Conservation (phyloP, 2,797 vertebrate species). For the Enteromius treurensis region DNA sequence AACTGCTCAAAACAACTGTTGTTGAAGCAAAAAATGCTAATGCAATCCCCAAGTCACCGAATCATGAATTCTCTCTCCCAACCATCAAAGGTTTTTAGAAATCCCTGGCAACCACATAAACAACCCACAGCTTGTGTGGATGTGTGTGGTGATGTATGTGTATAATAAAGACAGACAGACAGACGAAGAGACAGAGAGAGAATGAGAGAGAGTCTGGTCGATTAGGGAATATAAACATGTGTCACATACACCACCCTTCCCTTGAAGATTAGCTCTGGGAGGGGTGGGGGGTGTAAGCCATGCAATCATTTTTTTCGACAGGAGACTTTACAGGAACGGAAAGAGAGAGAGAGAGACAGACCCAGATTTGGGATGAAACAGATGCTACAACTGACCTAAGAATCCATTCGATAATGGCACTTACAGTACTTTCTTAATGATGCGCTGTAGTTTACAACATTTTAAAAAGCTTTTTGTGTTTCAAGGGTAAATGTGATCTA, state of each 20-base stretch:
- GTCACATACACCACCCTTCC: constrained; percentile 35
- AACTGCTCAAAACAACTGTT: constrained; percentile 23
- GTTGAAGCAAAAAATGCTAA: constrained; percentile 15
- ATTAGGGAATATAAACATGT: constrained; percentile 40
- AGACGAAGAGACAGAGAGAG: not conserved
- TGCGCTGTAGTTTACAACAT: not conserved
- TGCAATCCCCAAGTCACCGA: constrained; percentile 33
- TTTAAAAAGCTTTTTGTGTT: not conserved
- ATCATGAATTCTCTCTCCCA: constrained; percentile 40
- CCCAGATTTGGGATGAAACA: not conserved
- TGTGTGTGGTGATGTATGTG: constrained; percentile 23
- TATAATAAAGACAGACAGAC: constrained; percentile 9
- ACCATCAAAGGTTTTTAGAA: constrained; percentile 39
- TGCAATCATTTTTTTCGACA: constrained; percentile 45
- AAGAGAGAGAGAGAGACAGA: constrained; percentile 26
- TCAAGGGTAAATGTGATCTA: not conserved
- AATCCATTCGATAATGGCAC: constrained; percentile 21
- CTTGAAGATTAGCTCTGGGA: constrained; percentile 49
- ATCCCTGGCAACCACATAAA: constrained; percentile 39
- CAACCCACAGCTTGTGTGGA: constrained; percentile 25
- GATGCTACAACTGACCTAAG: constrained; percentile 9
- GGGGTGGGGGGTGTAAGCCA: constrained; percentile 15
- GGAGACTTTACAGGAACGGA: constrained; percentile 16
- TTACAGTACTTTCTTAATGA: not conserved
- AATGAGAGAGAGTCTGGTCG: constrained; percentile 26